Conservation (phyloP, 2,888 invertebrate species). For the Chrysodeixis includens region DNA sequence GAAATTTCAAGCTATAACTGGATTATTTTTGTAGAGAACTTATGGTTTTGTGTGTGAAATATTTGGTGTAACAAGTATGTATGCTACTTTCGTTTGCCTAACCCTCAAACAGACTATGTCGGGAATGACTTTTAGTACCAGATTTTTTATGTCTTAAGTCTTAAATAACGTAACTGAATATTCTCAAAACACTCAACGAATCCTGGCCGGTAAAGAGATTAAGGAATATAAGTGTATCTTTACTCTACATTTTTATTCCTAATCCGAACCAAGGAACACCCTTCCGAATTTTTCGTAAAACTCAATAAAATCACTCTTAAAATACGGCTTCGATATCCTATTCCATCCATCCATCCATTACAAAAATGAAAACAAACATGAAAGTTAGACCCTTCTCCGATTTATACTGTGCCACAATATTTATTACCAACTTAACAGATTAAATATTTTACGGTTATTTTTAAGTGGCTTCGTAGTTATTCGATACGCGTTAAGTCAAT, state of each 20-base stretch:
- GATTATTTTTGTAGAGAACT: conserved; percentile 1
- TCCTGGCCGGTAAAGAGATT: too few relatives aligned
- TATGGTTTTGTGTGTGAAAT: not conserved
- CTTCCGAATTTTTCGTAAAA: not conserved
- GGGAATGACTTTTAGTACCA: too few relatives aligned
- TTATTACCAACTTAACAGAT: conserved; percentile 62
- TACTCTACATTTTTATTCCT: too few relatives aligned
- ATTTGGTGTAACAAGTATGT: too few relatives aligned
- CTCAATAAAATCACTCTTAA: conserved; percentile 9
- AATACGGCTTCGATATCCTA: conserved; percentile 37
- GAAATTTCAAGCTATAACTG: too few relatives aligned
- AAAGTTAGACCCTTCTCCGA: conserved; percentile 46
- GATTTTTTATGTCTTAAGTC: too few relatives aligned
- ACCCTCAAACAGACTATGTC: too few relatives aligned
- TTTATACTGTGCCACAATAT: conserved; percentile 56
- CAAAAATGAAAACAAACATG: conserved; percentile 48
- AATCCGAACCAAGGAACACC: not conserved
- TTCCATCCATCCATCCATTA: conserved; percentile 30
- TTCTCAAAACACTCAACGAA: too few relatives aligned
- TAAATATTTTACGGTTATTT: conserved; percentile 60
- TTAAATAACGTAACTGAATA: too few relatives aligned
- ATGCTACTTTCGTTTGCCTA: too few relatives aligned
- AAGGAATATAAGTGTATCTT: too few relatives aligned
- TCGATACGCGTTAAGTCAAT: conserved; percentile 60
- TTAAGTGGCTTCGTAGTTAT: conserved; percentile 59